Evolutionary conservation across 2,888 invertebrate species (phyloP).

Genomic region (Noctua fimbriata): DNA sequence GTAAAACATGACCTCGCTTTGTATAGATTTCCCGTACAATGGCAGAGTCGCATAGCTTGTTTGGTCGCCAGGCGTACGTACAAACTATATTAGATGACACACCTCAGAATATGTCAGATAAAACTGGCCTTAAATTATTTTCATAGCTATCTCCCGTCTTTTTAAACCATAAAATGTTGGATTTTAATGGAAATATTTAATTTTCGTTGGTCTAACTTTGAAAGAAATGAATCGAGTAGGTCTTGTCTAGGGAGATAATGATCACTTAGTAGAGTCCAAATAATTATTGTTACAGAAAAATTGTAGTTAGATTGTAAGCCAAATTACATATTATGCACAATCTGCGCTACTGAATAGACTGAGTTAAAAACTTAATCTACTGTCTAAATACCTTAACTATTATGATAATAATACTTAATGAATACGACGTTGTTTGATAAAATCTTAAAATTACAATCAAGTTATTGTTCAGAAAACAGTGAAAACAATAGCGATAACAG

Average conservation of each 20-base stretch:
- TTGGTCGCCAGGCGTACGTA: no score
- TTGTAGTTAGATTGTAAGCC: not conserved
- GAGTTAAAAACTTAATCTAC: no score
- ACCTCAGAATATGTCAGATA: no score
- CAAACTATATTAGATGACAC: no score
- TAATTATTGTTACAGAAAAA: not conserved
- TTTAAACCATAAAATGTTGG: no score
- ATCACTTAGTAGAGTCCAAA: not conserved
- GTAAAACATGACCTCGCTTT: no score
- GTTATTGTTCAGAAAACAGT: not conserved
- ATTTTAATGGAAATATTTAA: not conserved
- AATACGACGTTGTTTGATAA: constrained; percentile 5
- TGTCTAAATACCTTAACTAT: not conserved
- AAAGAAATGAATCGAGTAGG: not conserved
- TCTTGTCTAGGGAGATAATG: not conserved
- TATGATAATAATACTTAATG: not conserved
- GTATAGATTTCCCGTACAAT: no score
- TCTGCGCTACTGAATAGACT: not conserved
- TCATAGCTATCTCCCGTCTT: no score
- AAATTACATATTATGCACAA: not conserved
- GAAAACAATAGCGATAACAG: not conserved
- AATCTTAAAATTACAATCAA: not conserved
- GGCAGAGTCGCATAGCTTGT: no score
- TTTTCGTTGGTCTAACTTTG: not conserved
- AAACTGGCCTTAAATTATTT: no score